phyloP scores from a whole-genome alignment of 2,888 invertebrate species.

The Melipona beecheii region DNA sequence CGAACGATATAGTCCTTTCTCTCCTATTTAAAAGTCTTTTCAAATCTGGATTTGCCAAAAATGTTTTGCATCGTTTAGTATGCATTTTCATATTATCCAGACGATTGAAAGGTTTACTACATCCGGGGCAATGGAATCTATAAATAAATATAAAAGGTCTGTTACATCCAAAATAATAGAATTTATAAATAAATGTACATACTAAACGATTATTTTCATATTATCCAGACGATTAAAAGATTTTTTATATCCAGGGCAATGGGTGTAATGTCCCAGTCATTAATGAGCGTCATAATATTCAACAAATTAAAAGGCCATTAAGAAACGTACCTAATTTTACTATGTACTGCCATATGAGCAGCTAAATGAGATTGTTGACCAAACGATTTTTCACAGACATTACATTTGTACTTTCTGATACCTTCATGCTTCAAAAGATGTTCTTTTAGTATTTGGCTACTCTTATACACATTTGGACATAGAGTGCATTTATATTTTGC shows the following conservation, averaged over 20 bases:
- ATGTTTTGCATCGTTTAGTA: conserved; percentile 74
- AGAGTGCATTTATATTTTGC: conserved; percentile 75
- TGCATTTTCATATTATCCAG: conserved; percentile 81
- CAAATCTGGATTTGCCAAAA: conserved; percentile 74
- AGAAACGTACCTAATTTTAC: conserved; percentile 70
- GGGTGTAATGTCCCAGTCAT: background rate
- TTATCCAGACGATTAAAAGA: background rate
- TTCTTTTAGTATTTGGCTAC: conserved; percentile 77
- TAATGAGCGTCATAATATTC: background rate
- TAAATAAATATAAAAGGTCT: conserved; percentile 64
- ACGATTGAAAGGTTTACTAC: conserved; percentile 76
- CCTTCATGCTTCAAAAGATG: conserved; percentile 78
- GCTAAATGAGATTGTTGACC: conserved; percentile 79
- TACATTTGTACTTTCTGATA: conserved; percentile 78
- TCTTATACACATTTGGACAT: conserved; percentile 78
- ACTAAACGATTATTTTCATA: background rate
- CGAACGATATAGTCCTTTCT: conserved; percentile 46
- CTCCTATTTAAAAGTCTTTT: conserved; percentile 58
- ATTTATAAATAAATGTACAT: conserved; percentile 34
- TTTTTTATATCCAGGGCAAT: too few species aligned
- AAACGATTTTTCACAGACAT: conserved; percentile 74
- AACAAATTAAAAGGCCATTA: background rate
- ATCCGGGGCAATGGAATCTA: conserved; percentile 78
- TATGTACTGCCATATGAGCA: conserved; percentile 79
- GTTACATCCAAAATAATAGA: conserved; percentile 75